These are phyloP conservation scores for Gasterosteus aculeatus DNA, from an alignment of 2,113 vertebrate genomes.

Conservation along the genomic window DNA sequence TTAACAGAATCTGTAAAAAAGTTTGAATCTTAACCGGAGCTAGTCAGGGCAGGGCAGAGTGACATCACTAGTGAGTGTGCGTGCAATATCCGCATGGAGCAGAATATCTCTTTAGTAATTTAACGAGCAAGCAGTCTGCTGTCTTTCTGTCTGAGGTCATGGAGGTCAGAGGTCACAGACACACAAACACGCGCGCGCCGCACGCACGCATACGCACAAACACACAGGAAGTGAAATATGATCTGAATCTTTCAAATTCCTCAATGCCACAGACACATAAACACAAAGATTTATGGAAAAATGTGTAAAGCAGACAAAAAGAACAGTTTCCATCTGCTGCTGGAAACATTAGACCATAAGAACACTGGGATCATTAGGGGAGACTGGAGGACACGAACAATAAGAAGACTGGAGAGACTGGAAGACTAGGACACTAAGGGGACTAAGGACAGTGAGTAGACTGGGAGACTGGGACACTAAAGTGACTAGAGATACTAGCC, in stretches of 20 bases:
- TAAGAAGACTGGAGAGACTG: not conserved
- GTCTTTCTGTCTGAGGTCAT: conserved; percentile 11
- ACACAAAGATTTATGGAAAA: conserved; percentile 50
- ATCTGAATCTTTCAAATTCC: conserved; percentile 60
- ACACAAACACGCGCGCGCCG: conserved; percentile 12
- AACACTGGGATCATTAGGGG: not conserved
- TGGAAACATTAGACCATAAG: not conserved
- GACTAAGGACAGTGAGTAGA: not conserved
- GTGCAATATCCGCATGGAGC: not conserved
- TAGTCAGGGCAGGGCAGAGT: not conserved
- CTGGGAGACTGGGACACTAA: no score
- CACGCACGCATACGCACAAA: not conserved
- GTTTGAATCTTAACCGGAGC: not conserved
- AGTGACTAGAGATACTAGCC: not conserved
- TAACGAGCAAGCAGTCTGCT: not conserved
- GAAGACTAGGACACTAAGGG: not conserved
- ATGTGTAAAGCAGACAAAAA: conserved; percentile 16
- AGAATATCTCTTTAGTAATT: not conserved
- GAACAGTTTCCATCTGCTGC: conserved; percentile 12
- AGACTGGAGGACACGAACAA: not conserved
- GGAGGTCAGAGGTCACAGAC: conserved; percentile 20
- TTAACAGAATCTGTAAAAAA: not conserved
- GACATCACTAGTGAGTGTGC: not conserved
- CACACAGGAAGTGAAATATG: conserved; percentile 32
- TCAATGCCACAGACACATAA: conserved; percentile 32